phyloP scores from a whole-genome alignment of 2,888 invertebrate species.

The Erebia aethiops region DNA sequence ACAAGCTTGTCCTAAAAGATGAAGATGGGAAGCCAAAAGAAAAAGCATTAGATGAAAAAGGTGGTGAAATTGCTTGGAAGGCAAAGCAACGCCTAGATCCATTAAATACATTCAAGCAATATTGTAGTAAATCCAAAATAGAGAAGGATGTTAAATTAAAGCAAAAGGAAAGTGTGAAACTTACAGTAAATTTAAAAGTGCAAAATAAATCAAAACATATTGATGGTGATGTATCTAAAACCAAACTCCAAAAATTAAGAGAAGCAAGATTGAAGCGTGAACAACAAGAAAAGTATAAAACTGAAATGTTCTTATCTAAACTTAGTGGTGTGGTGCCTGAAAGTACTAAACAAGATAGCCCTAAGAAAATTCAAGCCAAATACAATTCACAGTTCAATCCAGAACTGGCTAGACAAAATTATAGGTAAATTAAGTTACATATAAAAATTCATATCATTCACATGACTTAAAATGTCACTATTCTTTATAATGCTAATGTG shows the following conservation, averaged over 20 bases:
- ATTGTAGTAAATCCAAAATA: conserved; percentile 53
- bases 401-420: conserved; percentile 92
- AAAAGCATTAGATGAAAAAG: conserved; percentile 62
- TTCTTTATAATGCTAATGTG: too few species aligned
- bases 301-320: conserved; percentile 88
- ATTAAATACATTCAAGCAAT: conserved; percentile 85
- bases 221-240: conserved; percentile 55
- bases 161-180: conserved; percentile 45
- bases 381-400: conserved; percentile 99
- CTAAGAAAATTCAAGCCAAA: conserved; percentile 85
- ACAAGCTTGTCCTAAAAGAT: conserved; percentile 73
- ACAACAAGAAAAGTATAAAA: conserved; percentile 87
- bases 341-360: conserved; percentile 42
- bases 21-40: conserved; percentile 69
- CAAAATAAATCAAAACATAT: conserved; percentile 52
- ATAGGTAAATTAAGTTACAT: conserved; percentile 50
- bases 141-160: conserved; percentile 33
- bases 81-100: conserved; percentile 89
- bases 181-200: conserved; percentile 54
- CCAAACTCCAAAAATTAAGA: conserved; percentile 86
- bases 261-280: conserved; percentile 92
- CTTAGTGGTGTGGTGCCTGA: conserved; percentile 66
- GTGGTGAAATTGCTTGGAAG: conserved; percentile 86
- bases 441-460: too few species aligned
- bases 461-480: not conserved